These are phyloP conservation scores for Leucophora obtusa DNA, from an alignment of 2,888 invertebrate genomes.

Conservation along the genomic window DNA sequence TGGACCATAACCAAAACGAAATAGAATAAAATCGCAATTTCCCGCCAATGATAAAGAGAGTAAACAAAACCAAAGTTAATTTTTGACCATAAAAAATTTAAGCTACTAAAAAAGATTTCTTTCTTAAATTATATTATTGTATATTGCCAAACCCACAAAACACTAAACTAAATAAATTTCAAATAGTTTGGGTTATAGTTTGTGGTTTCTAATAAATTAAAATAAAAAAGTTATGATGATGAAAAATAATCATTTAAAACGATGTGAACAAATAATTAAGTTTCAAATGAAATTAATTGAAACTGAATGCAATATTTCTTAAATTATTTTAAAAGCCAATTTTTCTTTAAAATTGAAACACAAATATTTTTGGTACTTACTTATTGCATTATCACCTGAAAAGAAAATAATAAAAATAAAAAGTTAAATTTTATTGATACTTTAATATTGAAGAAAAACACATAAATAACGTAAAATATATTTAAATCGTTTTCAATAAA, in stretches of 20 bases:
- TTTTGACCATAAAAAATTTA: slow-evolving; percentile 60
- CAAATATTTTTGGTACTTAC: slow-evolving; percentile 71
- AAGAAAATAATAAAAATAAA: slow-evolving; percentile 60
- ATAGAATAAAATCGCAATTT: slow-evolving; percentile 61
- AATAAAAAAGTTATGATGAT: slow-evolving; percentile 25
- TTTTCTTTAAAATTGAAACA: slow-evolving; percentile 15
- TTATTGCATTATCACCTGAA: slow-evolving; percentile 78
- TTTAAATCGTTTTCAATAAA: slow-evolving; percentile 42
- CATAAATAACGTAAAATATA: background rate
- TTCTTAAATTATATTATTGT: slow-evolving; percentile 67
- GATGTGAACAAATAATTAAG: too few relatives aligned
- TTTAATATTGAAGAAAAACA: background rate
- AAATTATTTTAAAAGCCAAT: slow-evolving; percentile 68
- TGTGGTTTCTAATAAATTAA: slow-evolving; percentile 19
- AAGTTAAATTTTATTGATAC: slow-evolving; percentile 3
- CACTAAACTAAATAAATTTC: background rate
- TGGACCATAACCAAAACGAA: slow-evolving; percentile 61
- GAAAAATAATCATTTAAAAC: too few relatives aligned
- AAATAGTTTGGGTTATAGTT: slow-evolving; percentile 1
- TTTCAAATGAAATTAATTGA: background rate
- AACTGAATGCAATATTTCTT: slow-evolving; percentile 72
- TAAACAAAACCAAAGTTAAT: slow-evolving; percentile 58
- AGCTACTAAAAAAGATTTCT: slow-evolving; percentile 19
- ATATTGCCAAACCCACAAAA: slow-evolving; percentile 60
- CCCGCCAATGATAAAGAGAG: slow-evolving; percentile 57